Evolutionary conservation across 92 coral and sea anemone genomes (phyloP), one percentile per base, ranked within the genome.

Genomic region (Bergia sp.): DNA sequence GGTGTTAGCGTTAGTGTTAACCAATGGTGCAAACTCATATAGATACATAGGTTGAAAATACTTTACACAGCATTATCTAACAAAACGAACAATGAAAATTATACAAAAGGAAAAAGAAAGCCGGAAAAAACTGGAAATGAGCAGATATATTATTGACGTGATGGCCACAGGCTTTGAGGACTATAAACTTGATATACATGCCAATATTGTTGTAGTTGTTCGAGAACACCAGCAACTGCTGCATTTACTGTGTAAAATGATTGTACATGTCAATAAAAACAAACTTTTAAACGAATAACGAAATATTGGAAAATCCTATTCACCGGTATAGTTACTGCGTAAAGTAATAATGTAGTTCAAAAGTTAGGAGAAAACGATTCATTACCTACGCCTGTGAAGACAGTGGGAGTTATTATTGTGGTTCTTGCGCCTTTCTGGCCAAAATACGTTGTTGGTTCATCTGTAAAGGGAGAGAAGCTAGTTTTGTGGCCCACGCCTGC

Each of bases 401-500:
- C 42, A 13, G 85, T 81, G 18, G 75, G 74, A 5, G 79, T 75
- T 5, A 50, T 2, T 21, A 12, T 43, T 36, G 74, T 37, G 37
- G 71, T 80, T 40, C 45, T 39, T 0, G 85, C 23, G 21, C 12
- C 15, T 29, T 23, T 42, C 55, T 61, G 85, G n/a, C 37, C 81
- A 77, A 77, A 43, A 7, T 43, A 77, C 8, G 53, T 1, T 40
- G 50, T 41, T 50, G 85, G 85, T 80, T 58, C 15, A 65, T 64
- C 53, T 18, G 15, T 71, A 79, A 84, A 78, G 50, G 81, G 44
- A 18, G 79, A 42, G 39, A 85, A 44, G 43, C 78, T 73, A 45
- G 89, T 85, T 10, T 72, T 37, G 73, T 72, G 89, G 47, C 37
- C 79, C 7, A 86, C 86, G 64, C 71, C 90, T 7, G 92, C 74